These are phyloP conservation scores for Pterophyllum scalare DNA, from an alignment of 2,113 vertebrate species.

Conservation along the genomic window DNA sequence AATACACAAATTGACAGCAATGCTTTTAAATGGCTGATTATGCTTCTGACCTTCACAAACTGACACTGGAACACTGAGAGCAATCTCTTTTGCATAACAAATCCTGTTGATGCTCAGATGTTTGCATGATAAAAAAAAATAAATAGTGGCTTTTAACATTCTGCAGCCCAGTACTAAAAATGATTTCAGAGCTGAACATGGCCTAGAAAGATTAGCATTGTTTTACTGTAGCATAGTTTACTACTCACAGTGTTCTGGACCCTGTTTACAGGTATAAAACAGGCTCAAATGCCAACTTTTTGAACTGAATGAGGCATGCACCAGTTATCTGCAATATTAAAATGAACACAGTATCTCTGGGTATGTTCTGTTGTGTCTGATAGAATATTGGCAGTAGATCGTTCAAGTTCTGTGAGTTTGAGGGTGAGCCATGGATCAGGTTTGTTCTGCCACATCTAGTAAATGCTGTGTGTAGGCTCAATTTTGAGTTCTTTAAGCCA, in stretches of 20 bases:
- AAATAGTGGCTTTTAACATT: slow-evolving; percentile 4
- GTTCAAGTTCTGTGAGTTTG: not conserved
- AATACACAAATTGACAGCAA: slow-evolving; percentile 23
- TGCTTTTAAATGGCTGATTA: slow-evolving; percentile 30
- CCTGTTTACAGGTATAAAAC: not conserved
- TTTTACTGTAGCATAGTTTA: not conserved
- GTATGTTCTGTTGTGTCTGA: not conserved
- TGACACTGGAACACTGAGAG: slow-evolving; percentile 8
- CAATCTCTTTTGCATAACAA: slow-evolving; percentile 19
- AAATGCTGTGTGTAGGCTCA: not conserved
- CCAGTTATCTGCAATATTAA: not conserved
- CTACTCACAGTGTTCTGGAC: not conserved
- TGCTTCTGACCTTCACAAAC: slow-evolving; percentile 45
- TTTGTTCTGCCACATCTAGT: not conserved
- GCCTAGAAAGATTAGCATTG: not conserved
- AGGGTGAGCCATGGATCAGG: not conserved
- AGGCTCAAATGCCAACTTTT: not conserved
- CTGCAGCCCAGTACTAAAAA: not conserved
- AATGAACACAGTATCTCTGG: not conserved
- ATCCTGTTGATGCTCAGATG: slow-evolving; percentile 7
- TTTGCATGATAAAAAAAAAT: not conserved
- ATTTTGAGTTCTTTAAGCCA: not conserved
- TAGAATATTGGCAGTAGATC: not conserved
- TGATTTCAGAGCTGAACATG: not conserved
- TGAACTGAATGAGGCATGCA: not conserved